A percentile compares a stretch with the other conserved stretches of the same genome.
Evolutionary conservation across 2,888 invertebrate genomes (phyloP).

Genomic region (Liodrosophila aerea): DNA sequence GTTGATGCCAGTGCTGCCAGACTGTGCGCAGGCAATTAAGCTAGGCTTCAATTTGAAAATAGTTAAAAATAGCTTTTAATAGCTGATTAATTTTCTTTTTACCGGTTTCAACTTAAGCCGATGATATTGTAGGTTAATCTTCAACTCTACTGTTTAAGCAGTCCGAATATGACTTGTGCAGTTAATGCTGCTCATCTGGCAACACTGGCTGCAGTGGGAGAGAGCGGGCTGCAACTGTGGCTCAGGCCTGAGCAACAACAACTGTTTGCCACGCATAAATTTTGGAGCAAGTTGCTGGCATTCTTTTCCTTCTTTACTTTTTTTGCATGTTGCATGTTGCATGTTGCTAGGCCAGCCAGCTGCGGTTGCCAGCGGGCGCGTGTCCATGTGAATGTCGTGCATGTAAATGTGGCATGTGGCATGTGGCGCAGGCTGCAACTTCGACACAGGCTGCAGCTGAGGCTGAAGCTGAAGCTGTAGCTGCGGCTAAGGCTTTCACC

Average conservation of each 20-base stretch:
- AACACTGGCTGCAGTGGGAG: no score
- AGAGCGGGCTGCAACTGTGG: slow-evolving; percentile 3
- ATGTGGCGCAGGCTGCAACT: not conserved
- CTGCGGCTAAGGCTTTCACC: slow-evolving; percentile 57
- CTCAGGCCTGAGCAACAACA: slow-evolving; percentile 1
- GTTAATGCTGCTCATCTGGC: no score
- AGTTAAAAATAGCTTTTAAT: no score
- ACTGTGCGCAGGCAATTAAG: no score
- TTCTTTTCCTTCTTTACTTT: slow-evolving; percentile 2
- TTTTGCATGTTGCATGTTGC: slow-evolving; percentile 32
- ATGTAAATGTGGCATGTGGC: slow-evolving; percentile 49
- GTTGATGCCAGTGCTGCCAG: slow-evolving; percentile 11
- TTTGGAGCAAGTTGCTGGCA: slow-evolving; percentile 57
- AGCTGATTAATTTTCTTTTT: no score
- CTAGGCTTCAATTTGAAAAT: no score
- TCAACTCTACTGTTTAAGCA: no score
- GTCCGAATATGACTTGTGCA: no score
- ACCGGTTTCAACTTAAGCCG: no score
- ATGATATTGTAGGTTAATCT: no score
- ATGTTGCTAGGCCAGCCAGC: slow-evolving; percentile 50
- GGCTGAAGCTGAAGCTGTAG: not conserved
- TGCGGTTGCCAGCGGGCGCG: slow-evolving; percentile 52
- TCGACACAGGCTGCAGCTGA: not conserved
- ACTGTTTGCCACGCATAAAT: slow-evolving; percentile 53
- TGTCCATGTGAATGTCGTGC: slow-evolving; percentile 57